Percentiles rank a stretch among this genome's conserved stretches.
Evolutionary conservation across 37 sponge, comb jelly and placozoan species (phyloP).

Genomic region (Beroe forskalii): DNA sequence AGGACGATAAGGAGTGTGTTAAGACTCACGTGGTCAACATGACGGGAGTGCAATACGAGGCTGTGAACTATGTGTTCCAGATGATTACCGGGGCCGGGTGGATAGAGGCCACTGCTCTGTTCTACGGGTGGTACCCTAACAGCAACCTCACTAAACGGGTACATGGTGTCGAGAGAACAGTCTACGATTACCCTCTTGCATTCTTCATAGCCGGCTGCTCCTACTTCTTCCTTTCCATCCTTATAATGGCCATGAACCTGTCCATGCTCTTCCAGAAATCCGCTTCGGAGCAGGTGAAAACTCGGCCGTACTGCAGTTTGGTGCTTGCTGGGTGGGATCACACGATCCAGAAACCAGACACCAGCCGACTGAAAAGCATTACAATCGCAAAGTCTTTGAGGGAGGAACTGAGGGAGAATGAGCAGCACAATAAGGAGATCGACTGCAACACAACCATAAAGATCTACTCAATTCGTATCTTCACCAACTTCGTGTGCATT

Average conservation of each 20-base stretch:
- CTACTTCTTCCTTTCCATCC: constrained; percentile 25
- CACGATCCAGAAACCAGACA: not conserved
- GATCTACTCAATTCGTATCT: not conserved
- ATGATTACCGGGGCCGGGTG: constrained; percentile 35
- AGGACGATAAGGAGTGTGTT: constrained; percentile 3
- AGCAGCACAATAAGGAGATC: not conserved
- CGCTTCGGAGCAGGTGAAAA: not conserved
- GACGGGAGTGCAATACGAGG: constrained; percentile 12
- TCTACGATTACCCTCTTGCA: constrained; percentile 28
- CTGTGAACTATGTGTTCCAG: not conserved
- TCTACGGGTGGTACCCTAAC: constrained; percentile 54
- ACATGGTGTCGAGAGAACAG: not conserved
- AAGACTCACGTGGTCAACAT: constrained; percentile 12
- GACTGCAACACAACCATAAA: not conserved
- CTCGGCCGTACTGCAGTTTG: not conserved
- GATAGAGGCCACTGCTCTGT: constrained; percentile 50
- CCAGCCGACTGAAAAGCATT: not conserved
- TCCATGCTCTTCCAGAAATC: constrained; percentile 38
- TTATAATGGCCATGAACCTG: not conserved
- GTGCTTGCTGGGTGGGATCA: constrained; percentile 39
- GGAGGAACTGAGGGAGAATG: constrained; percentile 20
- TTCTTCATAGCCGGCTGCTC: not conserved
- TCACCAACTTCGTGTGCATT: constrained; percentile 11
- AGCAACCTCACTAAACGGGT: not conserved
- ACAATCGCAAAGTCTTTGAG: not conserved